Percentiles rank a stretch among this genome's conserved stretches.
phyloP scores from a whole-genome alignment of 2,797 vertebrate species.

The Rhinophrynus dorsalis region DNA sequence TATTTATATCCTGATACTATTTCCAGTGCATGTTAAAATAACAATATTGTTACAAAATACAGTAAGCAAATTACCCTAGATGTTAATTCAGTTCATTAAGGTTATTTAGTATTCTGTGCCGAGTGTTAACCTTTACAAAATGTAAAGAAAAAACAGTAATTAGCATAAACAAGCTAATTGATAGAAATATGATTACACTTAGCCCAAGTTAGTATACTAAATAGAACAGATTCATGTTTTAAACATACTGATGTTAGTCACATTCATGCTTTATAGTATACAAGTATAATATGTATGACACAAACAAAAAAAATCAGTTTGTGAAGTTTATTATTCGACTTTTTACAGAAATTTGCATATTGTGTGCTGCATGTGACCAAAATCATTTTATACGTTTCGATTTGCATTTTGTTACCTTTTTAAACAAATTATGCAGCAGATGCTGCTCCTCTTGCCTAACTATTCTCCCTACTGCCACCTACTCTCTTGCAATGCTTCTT shows the following conservation, averaged over 20 bases:
- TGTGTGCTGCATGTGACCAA: too few species aligned
- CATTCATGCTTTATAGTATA: too few species aligned
- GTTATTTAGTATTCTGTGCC: conserved; percentile 28
- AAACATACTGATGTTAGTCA: not conserved
- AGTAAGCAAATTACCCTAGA: not conserved
- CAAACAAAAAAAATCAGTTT: too few species aligned
- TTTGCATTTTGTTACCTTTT: too few species aligned
- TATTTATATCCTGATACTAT: not conserved
- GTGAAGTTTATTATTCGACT: too few species aligned
- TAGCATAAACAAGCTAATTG: conserved; percentile 42
- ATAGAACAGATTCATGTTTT: not conserved
- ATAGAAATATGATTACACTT: conserved; percentile 21
- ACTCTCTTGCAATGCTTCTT: too few species aligned
- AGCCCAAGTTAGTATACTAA: not conserved
- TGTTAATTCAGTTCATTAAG: not conserved
- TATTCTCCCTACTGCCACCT: too few species aligned
- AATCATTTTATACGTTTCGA: too few species aligned
- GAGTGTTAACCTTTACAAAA: conserved; percentile 34
- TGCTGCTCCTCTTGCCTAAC: too few species aligned
- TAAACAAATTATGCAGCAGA: too few species aligned
- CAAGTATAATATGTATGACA: too few species aligned
- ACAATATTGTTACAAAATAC: not conserved
- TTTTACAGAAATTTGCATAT: too few species aligned
- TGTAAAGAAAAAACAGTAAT: conserved; percentile 20
- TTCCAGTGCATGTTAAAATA: not conserved